Evolutionary conservation across 2,113 vertebrate genomes (phyloP).

Genomic region (Hypanus sabinus): DNA sequence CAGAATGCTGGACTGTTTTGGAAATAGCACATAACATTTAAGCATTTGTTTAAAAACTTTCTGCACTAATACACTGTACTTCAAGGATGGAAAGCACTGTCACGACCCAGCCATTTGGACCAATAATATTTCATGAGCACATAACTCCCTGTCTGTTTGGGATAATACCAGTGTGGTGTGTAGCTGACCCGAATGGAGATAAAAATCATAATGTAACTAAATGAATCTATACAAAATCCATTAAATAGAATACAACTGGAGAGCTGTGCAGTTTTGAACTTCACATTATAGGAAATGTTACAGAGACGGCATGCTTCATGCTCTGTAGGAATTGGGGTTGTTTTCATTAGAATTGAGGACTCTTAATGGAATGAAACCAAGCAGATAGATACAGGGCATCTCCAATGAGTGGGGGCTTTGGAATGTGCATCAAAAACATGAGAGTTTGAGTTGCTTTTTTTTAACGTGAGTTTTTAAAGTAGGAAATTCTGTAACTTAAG

Average conservation of each 20-base stretch:
- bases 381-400: neutral
- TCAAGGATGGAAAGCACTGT: neutral
- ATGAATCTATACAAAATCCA: neutral
- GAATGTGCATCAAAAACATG: neutral
- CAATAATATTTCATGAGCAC: neutral
- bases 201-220: neutral
- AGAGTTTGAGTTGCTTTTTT: no score
- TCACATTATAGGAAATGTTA: neutral
- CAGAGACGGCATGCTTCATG: neutral
- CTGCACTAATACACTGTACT: no score
- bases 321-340: neutral
- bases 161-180: neutral
- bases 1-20: no score
- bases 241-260: neutral
- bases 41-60: no score
- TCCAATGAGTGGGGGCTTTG: neutral
- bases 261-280: neutral
- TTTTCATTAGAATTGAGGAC: neutral
- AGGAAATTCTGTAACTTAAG: no score
- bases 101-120: neutral
- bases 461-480: no score
- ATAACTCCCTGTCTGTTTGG: neutral
- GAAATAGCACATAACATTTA: neutral
- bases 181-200: neutral
- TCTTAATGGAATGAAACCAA: neutral